Percentiles rank a stretch among this genome's conserved stretches.
phyloP scores from a whole-genome alignment of 2,113 vertebrate genomes.

The Hydropotes inermis region DNA sequence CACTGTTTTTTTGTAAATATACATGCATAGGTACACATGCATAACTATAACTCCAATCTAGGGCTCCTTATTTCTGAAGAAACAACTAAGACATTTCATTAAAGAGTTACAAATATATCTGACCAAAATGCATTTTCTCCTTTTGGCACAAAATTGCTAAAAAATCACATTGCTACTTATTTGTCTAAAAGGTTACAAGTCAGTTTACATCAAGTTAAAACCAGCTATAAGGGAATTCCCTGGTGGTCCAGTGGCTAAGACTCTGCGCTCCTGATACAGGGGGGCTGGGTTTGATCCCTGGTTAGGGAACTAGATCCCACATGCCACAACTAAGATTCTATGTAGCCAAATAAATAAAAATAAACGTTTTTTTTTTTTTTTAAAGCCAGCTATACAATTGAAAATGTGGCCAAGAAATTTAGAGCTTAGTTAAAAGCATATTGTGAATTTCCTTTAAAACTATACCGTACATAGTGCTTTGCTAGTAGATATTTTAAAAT shows the following conservation, averaged over 20 bases:
- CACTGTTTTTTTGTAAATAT: not conserved
- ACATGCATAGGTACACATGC: not conserved
- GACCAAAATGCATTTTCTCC: not conserved
- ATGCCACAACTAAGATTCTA: too few species aligned
- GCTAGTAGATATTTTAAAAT: not conserved
- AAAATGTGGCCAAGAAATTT: not conserved
- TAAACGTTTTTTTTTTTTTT: too few species aligned
- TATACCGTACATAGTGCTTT: not conserved
- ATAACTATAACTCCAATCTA: not conserved
- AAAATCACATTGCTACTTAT: constrained; percentile 26
- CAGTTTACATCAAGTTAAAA: not conserved
- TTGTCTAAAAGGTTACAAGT: not conserved
- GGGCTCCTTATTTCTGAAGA: not conserved
- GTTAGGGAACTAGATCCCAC: too few species aligned
- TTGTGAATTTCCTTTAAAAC: not conserved
- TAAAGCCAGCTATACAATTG: not conserved
- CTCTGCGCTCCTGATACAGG: too few species aligned
- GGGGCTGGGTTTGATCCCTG: too few species aligned
- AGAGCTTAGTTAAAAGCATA: not conserved
- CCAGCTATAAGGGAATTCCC: not conserved
- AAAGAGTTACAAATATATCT: not conserved
- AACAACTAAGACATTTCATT: not conserved
- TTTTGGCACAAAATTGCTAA: not conserved
- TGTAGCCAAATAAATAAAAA: too few species aligned
- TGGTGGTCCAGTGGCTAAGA: too few species aligned